A percentile compares a stretch with the other conserved stretches of the same genome.
These are phyloP conservation scores for Ranitomeya imitator DNA, from an alignment of 2,113 vertebrate species.

Conservation along the genomic window DNA sequence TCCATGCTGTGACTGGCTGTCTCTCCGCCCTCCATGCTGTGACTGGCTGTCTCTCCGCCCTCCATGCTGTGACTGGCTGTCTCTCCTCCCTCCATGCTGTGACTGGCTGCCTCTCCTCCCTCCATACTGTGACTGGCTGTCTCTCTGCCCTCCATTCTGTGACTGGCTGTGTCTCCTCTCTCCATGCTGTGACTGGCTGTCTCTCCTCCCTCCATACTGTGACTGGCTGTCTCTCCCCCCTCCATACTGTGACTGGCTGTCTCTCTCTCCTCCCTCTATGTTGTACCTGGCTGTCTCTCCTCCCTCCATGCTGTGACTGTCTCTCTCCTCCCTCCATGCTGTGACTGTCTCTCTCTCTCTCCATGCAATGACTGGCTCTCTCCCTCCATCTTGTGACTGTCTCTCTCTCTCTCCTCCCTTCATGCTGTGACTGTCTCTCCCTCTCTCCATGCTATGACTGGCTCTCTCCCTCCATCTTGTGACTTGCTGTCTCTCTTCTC, in stretches of 20 bases:
- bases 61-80: neutral
- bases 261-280: neutral
- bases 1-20: neutral
- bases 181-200: neutral
- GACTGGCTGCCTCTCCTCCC: neutral
- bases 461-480: neutral
- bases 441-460: neutral
- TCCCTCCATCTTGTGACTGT: too few species aligned
- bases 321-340: too few species aligned
- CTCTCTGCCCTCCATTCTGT: neutral
- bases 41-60: neutral
- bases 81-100: neutral
- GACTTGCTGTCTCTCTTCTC: too few species aligned
- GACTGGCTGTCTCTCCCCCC: neutral
- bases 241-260: slow-evolving; percentile 4
- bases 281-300: neutral
- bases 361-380: too few species aligned
- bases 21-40: neutral
- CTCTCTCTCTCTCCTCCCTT: too few species aligned
- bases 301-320: too few species aligned
- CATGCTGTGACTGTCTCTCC: too few species aligned
- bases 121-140: neutral
- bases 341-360: too few species aligned
- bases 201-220: neutral
- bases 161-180: neutral